phyloP scores from a whole-genome alignment of 2,797 vertebrate genomes.

The Helostoma temminkii region DNA sequence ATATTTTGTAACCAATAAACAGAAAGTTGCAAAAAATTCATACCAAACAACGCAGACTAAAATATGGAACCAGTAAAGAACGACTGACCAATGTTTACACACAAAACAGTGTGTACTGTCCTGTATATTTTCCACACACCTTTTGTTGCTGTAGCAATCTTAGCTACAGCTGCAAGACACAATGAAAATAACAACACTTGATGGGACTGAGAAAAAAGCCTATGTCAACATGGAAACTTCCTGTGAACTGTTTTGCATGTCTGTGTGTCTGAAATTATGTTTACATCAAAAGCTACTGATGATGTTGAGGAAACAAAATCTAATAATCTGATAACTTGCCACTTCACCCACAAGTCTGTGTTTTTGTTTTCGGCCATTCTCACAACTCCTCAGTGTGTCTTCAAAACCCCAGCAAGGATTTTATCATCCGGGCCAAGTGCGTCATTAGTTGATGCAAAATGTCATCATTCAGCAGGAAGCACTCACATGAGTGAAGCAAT shows the following conservation, averaged over 20 bases:
- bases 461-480: slow-evolving; percentile 50
- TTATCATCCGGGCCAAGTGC: background rate
- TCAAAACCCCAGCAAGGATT: background rate
- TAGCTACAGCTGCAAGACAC: no score
- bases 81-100: no score
- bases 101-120: no score
- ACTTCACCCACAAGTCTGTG: background rate
- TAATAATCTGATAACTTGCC: background rate
- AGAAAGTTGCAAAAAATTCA: no score
- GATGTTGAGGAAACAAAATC: background rate
- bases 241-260: background rate
- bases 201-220: no score
- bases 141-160: no score
- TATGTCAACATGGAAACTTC: background rate
- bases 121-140: no score
- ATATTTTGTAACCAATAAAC: no score
- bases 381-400: background rate
- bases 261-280: background rate
- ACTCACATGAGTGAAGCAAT: slow-evolving; percentile 47
- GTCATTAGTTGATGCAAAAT: slow-evolving; percentile 19
- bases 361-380: background rate
- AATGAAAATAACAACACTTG: no score
- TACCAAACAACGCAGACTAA: no score
- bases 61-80: no score
- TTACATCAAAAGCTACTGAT: background rate